Evolutionary conservation across 2,888 invertebrate species (phyloP).

Genomic region (Vesta saturnalis): DNA sequence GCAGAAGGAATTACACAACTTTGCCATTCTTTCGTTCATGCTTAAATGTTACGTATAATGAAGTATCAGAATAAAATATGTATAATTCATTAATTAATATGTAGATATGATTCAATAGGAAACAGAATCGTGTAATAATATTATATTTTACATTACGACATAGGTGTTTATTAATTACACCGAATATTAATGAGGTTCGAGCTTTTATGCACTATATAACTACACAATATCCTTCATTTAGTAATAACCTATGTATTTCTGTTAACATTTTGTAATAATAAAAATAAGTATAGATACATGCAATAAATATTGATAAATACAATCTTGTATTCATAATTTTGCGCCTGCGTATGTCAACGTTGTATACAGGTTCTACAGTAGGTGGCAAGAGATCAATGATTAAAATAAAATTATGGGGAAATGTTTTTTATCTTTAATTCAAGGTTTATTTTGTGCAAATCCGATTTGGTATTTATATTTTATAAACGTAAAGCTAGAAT

Average conservation of each 20-base stretch:
- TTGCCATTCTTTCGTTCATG: too few relatives aligned
- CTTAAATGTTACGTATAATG: too few relatives aligned
- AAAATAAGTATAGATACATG: not conserved
- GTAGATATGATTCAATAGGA: too few relatives aligned
- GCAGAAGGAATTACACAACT: too few relatives aligned
- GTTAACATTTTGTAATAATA: slow-evolving; percentile 2
- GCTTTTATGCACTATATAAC: slow-evolving; percentile 7
- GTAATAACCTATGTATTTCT: slow-evolving; percentile 15
- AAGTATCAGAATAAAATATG: too few relatives aligned
- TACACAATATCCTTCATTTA: slow-evolving; percentile 24
- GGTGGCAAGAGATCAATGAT: slow-evolving; percentile 28
- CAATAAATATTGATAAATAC: slow-evolving; percentile 26
- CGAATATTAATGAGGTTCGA: not conserved
- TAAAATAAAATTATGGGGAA: slow-evolving; percentile 30
- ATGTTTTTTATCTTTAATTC: not conserved
- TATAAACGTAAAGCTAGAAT: too few relatives aligned
- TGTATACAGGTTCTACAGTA: slow-evolving; percentile 12
- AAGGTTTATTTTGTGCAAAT: not conserved
- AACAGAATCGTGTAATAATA: too few relatives aligned
- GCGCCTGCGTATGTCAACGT: slow-evolving; percentile 23
- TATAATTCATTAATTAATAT: too few relatives aligned
- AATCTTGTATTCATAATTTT: slow-evolving; percentile 28
- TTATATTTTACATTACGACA: too few relatives aligned
- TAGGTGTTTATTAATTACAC: too few relatives aligned
- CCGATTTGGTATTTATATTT: not conserved